phyloP scores from a whole-genome alignment of 2,797 vertebrate genomes.

The Microchirus variegatus region DNA sequence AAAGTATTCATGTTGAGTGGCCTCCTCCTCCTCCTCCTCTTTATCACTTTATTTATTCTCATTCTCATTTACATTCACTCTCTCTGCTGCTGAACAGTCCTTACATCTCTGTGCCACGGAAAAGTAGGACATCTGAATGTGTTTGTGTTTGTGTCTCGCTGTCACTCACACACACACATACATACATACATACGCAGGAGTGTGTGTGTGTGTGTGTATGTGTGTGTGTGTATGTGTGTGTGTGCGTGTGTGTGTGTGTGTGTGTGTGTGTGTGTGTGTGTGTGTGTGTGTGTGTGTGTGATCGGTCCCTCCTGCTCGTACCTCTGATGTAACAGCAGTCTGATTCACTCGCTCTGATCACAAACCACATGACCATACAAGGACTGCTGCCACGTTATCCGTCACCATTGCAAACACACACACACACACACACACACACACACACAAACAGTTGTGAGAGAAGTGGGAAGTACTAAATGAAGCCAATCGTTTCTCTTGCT shows the following conservation, averaged over 20 bases:
- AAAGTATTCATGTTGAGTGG: not conserved
- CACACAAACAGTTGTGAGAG: conserved; percentile 33
- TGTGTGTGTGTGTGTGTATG: conserved; percentile 73
- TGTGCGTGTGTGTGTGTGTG: conserved; percentile 69
- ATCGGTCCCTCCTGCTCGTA: conserved; percentile 67
- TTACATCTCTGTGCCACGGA: conserved; percentile 63
- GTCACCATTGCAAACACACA: conserved; percentile 57
- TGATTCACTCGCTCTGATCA: conserved; percentile 75
- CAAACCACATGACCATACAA: conserved; percentile 73
- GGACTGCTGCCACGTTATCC: conserved; percentile 54
- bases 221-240: conserved; percentile 62
- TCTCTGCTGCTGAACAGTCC: conserved; percentile 50
- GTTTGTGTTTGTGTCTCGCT: conserved; percentile 29
- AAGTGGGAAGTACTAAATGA: conserved; percentile 61
- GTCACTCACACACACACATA: conserved; percentile 13
- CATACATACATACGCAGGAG: conserved; percentile 56
- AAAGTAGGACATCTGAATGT: conserved; percentile 70
- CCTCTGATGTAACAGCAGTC: conserved; percentile 77
- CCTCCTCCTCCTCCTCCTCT: conserved; percentile 14
- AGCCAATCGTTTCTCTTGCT: conserved; percentile 36
- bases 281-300: conserved; percentile 14
- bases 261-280: no score
- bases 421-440: conserved; percentile 46
- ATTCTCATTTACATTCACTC: conserved; percentile 42
- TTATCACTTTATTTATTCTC: conserved; percentile 22